Evolutionary conservation across 2,888 invertebrate genomes (phyloP), one percentile per base, ranked within the genome.

Genomic region (Xestoiulus laeticollis): DNA sequence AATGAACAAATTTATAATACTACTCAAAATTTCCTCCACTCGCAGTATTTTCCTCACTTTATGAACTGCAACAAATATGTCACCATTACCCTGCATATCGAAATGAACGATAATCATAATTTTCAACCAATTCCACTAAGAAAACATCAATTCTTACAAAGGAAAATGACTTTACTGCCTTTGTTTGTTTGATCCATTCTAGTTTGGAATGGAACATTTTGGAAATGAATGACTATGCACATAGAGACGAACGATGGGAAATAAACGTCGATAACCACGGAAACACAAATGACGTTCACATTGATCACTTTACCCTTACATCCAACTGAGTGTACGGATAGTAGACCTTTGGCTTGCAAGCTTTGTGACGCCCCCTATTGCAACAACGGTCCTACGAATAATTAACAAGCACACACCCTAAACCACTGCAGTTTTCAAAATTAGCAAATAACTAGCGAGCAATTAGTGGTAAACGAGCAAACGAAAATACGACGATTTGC

Each of bases 311-410:
- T 87, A 87, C 87, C n/a, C 59, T 86, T 16, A 44, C 83, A 87
- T 68, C 30, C 14, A 84, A 83, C 12, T 82, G 87, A 22, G 86
- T 32, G 44, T 88, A 48, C 33, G 53, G 85, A 85, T 88, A 85
- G 38, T 89, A 87, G 87, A 87, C 78, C 26, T 87, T 38, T 43
- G 87, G 87, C 44, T 48, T 87, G 43, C 78, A 84, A 38, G 83
- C 87, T 22, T 78, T 87, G 87, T 82, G 33, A 19, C 83, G 87
- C 43, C 30, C 83, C 78, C 83, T 84, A 68, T 68, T 68, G 68
- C 68, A 68, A 43, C 87, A 87, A 26, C 83, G 68, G 30, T 87
- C 87, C 87, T 87, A 48, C 43, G 86, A 86, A 86, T 43, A 84
- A 84, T 84, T 84, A 43, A 33, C 33, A 43, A 84, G 33, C 43